Conservation (phyloP, 2,113 vertebrate species). For the Tylochromis polylepis region DNA sequence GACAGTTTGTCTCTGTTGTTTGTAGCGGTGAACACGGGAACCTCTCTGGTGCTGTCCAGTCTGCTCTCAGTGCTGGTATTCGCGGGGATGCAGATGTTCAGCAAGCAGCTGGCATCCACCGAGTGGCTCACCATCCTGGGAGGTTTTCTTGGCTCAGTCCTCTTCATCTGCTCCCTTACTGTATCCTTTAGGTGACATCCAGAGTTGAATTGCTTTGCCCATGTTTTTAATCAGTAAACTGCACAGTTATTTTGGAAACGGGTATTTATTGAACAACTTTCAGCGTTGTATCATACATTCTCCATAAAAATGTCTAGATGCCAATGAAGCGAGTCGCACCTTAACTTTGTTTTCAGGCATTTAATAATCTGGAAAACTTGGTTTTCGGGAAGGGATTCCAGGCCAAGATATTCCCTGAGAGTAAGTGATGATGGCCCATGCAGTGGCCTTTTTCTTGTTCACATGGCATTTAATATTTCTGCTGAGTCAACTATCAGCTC, state of each 20-base stretch:
- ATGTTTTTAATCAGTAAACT: neutral
- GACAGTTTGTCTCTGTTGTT: neutral
- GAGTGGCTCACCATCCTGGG: slow-evolving; percentile 96
- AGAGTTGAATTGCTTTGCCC: neutral
- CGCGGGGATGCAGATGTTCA: slow-evolving; percentile 98
- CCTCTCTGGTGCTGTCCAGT: slow-evolving; percentile 86
- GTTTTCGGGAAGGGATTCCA: slow-evolving; percentile 97
- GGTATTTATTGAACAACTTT: neutral
- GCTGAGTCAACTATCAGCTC: neutral
- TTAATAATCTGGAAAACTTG: slow-evolving; percentile 93
- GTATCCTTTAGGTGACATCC: slow-evolving; percentile 79
- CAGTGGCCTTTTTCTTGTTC: neutral
- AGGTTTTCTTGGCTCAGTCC: slow-evolving; percentile 86
- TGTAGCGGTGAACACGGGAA: slow-evolving; percentile 86
- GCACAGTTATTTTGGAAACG: neutral
- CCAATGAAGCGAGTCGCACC: neutral
- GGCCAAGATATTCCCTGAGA: slow-evolving; percentile 95
- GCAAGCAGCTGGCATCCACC: slow-evolving; percentile 86
- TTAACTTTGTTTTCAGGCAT: slow-evolving; percentile 82
- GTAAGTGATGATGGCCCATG: slow-evolving; percentile 72
- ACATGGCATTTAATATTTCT: neutral
- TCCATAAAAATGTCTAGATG: neutral
- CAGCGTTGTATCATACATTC: neutral
- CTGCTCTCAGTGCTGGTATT: slow-evolving; percentile 91
- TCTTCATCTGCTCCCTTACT: slow-evolving; percentile 94